Evolutionary conservation across 2,888 invertebrate genomes (phyloP).

Genomic region (Phrixothrix hirtus): DNA sequence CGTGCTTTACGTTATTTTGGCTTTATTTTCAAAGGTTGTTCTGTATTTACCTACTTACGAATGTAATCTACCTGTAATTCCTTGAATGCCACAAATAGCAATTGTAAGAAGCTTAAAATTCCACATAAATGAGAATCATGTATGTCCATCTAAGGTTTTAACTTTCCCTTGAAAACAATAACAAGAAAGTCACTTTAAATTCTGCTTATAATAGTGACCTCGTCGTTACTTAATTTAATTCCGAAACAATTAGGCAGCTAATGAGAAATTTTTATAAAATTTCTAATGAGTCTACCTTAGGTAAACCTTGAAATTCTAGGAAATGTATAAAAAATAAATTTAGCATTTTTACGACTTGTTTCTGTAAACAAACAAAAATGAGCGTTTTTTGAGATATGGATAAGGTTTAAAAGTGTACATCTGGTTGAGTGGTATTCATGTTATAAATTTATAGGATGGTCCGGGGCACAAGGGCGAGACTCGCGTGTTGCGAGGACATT

Average conservation of each 20-base stretch:
- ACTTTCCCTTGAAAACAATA: neutral
- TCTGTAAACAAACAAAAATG: conserved; percentile 3
- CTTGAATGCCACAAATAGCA: too few relatives aligned
- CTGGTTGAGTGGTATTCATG: conserved; percentile 31
- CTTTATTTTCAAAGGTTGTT: too few relatives aligned
- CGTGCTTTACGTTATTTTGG: too few relatives aligned
- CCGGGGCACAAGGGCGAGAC: conserved; percentile 47
- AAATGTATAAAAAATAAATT: neutral
- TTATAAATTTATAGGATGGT: conserved; percentile 44
- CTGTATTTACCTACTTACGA: too few relatives aligned
- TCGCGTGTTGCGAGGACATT: conserved; percentile 52
- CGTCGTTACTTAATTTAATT: neutral
- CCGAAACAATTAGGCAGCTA: neutral
- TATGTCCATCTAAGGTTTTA: too few relatives aligned
- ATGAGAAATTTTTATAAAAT: neutral
- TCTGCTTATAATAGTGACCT: too few relatives aligned
- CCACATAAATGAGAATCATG: too few relatives aligned
- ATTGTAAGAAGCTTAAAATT: too few relatives aligned
- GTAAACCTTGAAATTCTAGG: neutral
- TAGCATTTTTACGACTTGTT: neutral
- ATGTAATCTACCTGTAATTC: too few relatives aligned
- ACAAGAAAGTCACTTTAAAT: neutral
- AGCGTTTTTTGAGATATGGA: conserved; percentile 24
- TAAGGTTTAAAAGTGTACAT: conserved; percentile 11
- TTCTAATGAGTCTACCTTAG: neutral